Percentiles rank a stretch among this genome's conserved stretches.
These are phyloP conservation scores for Ormia ochracea DNA, from an alignment of 2,888 invertebrate species.

Conservation along the genomic window DNA sequence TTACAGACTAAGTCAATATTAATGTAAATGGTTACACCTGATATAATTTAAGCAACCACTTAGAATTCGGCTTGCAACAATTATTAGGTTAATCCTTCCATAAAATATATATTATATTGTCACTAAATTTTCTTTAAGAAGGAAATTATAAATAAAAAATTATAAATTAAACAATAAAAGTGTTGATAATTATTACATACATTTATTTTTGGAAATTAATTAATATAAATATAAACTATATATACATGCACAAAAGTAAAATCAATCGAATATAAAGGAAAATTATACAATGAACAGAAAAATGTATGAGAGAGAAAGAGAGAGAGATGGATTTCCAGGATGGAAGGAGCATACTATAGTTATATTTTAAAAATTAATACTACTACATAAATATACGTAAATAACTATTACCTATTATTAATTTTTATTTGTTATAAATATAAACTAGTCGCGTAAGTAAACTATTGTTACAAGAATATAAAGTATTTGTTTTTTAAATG, in stretches of 20 bases:
- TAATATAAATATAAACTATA: too few relatives aligned
- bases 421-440: neutral
- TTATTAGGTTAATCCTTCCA: too few relatives aligned
- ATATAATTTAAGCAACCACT: too few relatives aligned
- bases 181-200: neutral
- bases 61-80: too few relatives aligned
- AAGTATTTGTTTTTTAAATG: neutral
- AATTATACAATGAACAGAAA: neutral
- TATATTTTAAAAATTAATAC: slow-evolving; percentile 40
- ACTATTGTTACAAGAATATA: neutral
- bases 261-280: neutral
- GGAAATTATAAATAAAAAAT: too few relatives aligned
- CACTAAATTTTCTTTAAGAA: too few relatives aligned
- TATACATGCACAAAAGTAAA: neutral
- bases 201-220: slow-evolving; percentile 17
- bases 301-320: neutral
- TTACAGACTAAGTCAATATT: too few relatives aligned
- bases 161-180: neutral
- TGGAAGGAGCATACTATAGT: neutral
- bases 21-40: too few relatives aligned
- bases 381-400: slow-evolving; percentile 35
- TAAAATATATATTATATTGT: too few relatives aligned
- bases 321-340: neutral
- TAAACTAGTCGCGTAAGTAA: slow-evolving; percentile 1
- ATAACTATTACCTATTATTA: slow-evolving; percentile 9